Evolutionary conservation across 2,113 vertebrate species (phyloP).

Genomic region (Bagarius yarrelli): DNA sequence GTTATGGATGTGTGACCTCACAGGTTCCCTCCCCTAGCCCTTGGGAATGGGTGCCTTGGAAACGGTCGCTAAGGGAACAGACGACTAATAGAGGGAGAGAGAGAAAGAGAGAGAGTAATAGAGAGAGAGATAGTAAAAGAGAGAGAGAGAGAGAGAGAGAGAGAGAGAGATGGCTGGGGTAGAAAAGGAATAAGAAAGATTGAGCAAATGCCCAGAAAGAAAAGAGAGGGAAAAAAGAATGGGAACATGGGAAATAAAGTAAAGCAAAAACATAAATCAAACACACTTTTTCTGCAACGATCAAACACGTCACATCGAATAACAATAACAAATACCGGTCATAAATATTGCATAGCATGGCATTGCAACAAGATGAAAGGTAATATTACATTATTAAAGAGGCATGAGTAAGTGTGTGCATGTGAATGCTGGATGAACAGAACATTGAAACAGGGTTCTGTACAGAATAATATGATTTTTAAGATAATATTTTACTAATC

Average conservation of each 20-base stretch:
- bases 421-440: neutral
- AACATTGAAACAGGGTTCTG: neutral
- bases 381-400: constrained; percentile 44
- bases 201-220: constrained; percentile 6
- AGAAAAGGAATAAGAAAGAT: constrained; percentile 42
- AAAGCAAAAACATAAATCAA: constrained; percentile 10
- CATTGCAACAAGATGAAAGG: constrained; percentile 34
- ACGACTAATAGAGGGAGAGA: constrained; percentile 49
- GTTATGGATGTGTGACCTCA: constrained; percentile 76
- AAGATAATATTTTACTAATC: neutral
- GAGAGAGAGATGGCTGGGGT: constrained; percentile 17
- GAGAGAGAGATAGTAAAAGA: constrained; percentile 28
- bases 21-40: constrained; percentile 66
- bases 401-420: constrained; percentile 2
- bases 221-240: constrained; percentile 14
- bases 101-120: constrained; percentile 40
- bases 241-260: neutral
- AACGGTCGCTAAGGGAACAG: constrained; percentile 77
- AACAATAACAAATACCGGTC: constrained; percentile 20
- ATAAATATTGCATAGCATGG: constrained; percentile 28
- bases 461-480: neutral
- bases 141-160: constrained; percentile 14
- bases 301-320: constrained; percentile 17
- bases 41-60: constrained; percentile 72
- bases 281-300: neutral